Conservation (phyloP, 2,888 invertebrate genomes). For the Helleia helle region DNA sequence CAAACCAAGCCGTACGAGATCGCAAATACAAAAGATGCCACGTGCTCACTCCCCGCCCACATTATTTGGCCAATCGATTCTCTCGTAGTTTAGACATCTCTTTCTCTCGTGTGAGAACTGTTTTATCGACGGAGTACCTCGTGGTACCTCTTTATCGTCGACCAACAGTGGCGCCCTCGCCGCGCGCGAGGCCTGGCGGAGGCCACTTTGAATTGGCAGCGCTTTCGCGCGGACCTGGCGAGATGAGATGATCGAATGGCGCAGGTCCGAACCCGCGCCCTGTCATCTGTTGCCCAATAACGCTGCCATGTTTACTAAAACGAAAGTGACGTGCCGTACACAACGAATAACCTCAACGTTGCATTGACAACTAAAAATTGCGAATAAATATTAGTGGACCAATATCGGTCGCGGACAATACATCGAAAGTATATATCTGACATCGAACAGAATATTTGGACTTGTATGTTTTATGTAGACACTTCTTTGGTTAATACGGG, state of each 20-base stretch:
- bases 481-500: neutral
- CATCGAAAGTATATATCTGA: neutral
- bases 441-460: neutral
- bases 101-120: constrained; percentile 37
- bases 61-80: constrained; percentile 64
- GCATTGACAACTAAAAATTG: constrained; percentile 38
- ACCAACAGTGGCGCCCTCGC: constrained; percentile 46
- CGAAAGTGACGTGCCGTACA: constrained; percentile 62
- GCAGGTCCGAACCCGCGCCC: constrained; percentile 66
- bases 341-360: constrained; percentile 66
- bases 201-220: constrained; percentile 42
- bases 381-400: constrained; percentile 31
- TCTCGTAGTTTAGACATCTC: constrained; percentile 43
- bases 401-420: constrained; percentile 26
- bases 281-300: constrained; percentile 64
- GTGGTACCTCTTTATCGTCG: constrained; percentile 1
- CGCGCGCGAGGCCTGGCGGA: constrained; percentile 26
- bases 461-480: neutral
- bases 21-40: constrained; percentile 47
- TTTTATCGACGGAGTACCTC: constrained; percentile 48
- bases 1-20: neutral
- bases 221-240: constrained; percentile 30
- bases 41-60: constrained; percentile 65
- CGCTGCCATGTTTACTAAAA: constrained; percentile 70
- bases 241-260: constrained; percentile 61